Evolutionary conservation across 2,888 invertebrate genomes (phyloP), one percentile per base, ranked within the genome.

Genomic region (Plemyria rubiginata): DNA sequence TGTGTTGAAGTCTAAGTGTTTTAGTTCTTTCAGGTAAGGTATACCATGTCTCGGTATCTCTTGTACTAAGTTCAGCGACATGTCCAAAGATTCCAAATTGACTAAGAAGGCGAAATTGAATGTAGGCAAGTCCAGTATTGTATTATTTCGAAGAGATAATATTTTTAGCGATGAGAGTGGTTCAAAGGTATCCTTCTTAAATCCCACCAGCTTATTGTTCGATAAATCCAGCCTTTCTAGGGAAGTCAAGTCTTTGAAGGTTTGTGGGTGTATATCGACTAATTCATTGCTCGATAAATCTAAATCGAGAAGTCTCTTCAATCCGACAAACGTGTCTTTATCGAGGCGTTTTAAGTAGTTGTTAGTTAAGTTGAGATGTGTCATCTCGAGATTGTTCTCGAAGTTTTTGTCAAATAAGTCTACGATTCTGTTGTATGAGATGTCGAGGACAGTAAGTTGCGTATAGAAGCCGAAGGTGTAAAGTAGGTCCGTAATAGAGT

Each of bases 371-470:
- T 97, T 96, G 36, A 98, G 90, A 66, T 94, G 94, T 50, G 95
- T 94, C 87, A 98, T 93, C 72, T 95, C 95, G 62, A 93, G 94
- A 78, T 97, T 97, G 68, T 94, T 95, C 70, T 96, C 95, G 76
- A 98, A 97, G 84, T 97, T 97, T 76, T 95, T 95, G 75, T 95
- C 95, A 77, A 97, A 98, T 76, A 98, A 90, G 12, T 95, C 95
- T 83, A 95, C 94, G 71, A 98, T 95, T 79, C 94, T 95, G 88
- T 98, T 98, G 82, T 94, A 94, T 13, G 97, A 96, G 54, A 98
- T 94, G 83, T 98, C 97, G 70, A 98, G 94, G 55, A 95, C 94
- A 77, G 95, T 94, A 43, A 98, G 94, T 78, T 96, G 95, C 70
- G 95, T 95, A 89, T 98, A 98, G 88, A 97, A 96, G 54, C 94